Evolutionary conservation across 2,888 invertebrate species (phyloP).

Genomic region (Helleia helle): DNA sequence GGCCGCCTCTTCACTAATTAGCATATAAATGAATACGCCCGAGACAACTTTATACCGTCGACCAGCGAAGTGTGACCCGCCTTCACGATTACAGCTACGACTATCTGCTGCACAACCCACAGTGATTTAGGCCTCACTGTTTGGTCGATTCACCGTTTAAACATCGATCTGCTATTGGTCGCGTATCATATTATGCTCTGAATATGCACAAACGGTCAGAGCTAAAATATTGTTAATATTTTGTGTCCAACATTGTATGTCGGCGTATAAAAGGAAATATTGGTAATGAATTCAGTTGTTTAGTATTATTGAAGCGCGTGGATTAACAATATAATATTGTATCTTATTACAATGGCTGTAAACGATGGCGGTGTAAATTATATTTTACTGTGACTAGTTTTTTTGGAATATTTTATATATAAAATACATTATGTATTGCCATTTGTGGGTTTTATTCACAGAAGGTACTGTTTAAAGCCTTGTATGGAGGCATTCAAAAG

Average conservation of each 20-base stretch:
- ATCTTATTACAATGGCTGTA: slow-evolving; percentile 11
- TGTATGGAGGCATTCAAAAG: no score
- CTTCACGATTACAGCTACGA: slow-evolving; percentile 7
- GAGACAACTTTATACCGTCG: slow-evolving; percentile 61
- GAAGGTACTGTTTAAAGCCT: no score
- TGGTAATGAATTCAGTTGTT: slow-evolving; percentile 52
- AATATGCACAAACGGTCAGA: not conserved
- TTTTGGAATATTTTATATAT: no score
- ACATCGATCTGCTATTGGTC: not conserved
- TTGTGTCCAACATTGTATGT: slow-evolving; percentile 29
- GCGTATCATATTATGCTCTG: not conserved
- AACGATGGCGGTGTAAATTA: no score
- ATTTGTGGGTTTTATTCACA: no score
- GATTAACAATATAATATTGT: no score
- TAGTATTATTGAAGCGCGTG: slow-evolving; percentile 39
- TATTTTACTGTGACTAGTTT: no score
- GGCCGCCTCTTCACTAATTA: slow-evolving; percentile 57
- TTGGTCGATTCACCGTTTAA: not conserved
- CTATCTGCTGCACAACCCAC: not conserved
- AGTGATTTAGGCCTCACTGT: not conserved
- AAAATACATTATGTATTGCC: no score
- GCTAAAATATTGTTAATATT: slow-evolving; percentile 1
- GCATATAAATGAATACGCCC: slow-evolving; percentile 67
- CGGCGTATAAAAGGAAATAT: slow-evolving; percentile 8
- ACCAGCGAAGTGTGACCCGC: slow-evolving; percentile 35